Percentiles rank a stretch among this genome's conserved stretches.
Evolutionary conservation across 2,797 vertebrate genomes (phyloP).

Genomic region (Alcedo quadribrachys): DNA sequence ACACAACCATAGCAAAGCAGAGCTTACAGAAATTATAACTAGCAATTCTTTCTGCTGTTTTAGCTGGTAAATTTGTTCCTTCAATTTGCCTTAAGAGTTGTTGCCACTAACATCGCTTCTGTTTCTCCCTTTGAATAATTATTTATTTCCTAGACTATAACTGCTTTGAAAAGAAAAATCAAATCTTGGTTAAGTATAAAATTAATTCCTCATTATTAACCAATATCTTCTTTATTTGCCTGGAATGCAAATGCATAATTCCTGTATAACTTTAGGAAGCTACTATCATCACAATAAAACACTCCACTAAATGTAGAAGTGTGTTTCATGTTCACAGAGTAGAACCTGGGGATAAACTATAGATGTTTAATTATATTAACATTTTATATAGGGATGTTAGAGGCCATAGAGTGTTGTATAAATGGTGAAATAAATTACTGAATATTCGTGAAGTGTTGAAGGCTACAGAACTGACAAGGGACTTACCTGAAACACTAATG

Average conservation of each 20-base stretch:
- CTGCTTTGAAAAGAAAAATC: conserved; percentile 13
- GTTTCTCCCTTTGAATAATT: background rate
- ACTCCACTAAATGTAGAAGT: background rate
- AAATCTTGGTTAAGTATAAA: background rate
- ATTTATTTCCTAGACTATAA: conserved; percentile 4
- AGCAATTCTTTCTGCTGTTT: background rate
- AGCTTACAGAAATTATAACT: background rate
- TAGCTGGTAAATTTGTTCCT: conserved; percentile 15
- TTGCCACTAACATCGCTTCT: background rate
- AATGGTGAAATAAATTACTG: background rate
- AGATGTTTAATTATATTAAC: background rate
- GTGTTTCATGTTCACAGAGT: background rate
- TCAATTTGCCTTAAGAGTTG: background rate
- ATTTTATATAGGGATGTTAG: conserved; percentile 7
- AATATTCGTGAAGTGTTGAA: conserved; percentile 34
- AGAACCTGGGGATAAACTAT: background rate
- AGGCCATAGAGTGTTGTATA: background rate
- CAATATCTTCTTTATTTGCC: background rate
- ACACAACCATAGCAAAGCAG: background rate
- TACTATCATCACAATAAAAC: background rate
- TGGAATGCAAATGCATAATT: conserved; percentile 2
- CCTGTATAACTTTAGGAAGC: conserved; percentile 19
- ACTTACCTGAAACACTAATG: background rate
- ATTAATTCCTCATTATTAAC: conserved; percentile 5
- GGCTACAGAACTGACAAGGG: background rate